Conservation (phyloP, 2,888 invertebrate species). For the Cephus spinipes region DNA sequence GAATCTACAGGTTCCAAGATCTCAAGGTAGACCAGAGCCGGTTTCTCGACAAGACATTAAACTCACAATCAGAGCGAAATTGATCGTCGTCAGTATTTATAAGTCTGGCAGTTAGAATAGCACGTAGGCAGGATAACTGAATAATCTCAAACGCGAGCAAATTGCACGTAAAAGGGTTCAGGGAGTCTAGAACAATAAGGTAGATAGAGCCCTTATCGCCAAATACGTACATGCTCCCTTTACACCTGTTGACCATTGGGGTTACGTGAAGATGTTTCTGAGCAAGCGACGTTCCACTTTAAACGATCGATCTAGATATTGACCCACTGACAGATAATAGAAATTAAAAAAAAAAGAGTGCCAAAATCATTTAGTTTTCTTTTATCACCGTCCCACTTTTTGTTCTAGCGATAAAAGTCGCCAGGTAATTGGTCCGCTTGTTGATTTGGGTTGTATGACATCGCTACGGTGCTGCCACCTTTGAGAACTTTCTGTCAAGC, state of each 20-base stretch:
- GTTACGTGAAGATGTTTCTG: background rate
- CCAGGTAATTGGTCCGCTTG: background rate
- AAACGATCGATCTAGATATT: background rate
- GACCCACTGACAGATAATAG: background rate
- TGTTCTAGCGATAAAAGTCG: background rate
- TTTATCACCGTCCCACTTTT: background rate
- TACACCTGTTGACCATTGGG: background rate
- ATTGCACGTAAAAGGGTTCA: background rate
- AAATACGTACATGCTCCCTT: background rate
- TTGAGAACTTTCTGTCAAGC: no score
- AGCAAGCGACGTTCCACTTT: background rate
- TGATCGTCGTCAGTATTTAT: constrained; percentile 23
- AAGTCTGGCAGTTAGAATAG: constrained; percentile 26
- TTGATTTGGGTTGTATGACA: background rate
- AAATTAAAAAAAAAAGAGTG: background rate
- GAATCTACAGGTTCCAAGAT: background rate
- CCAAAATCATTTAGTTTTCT: no score
- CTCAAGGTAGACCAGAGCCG: constrained; percentile 25
- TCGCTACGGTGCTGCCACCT: background rate
- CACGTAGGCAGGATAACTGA: constrained; percentile 20
- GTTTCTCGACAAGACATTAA: constrained; percentile 28
- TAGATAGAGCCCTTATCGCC: background rate
- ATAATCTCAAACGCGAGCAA: background rate
- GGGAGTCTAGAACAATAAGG: background rate
- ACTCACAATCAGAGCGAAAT: constrained; percentile 20